phyloP scores from a whole-genome alignment of 2,888 invertebrate species.

The Proisotoma minuta region DNA sequence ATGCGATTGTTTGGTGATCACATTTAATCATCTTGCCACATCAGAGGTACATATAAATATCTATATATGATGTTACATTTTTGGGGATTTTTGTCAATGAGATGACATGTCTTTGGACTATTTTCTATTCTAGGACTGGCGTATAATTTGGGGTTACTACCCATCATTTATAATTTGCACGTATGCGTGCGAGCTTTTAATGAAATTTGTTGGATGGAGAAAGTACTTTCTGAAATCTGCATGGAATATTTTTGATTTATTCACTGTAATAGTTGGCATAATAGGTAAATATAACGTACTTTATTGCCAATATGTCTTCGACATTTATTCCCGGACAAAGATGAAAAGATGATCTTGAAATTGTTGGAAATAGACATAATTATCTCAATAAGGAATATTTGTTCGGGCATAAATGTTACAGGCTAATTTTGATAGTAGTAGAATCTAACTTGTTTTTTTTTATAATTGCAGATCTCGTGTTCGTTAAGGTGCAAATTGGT shows the following conservation, averaged over 20 bases:
- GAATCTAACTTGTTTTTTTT: neutral
- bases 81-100: too few relatives aligned
- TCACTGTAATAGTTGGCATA: neutral
- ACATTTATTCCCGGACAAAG: too few relatives aligned
- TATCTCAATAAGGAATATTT: too few relatives aligned
- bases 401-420: too few relatives aligned
- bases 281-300: constrained; percentile 1
- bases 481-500: neutral
- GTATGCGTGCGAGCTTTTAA: neutral
- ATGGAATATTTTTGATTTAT: neutral
- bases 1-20: constrained; percentile 7
- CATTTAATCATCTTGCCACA: neutral
- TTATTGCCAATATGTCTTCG: too few relatives aligned
- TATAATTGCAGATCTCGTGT: neutral
- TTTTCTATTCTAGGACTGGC: constrained; percentile 7
- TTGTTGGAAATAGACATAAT: too few relatives aligned
- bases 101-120: too few relatives aligned
- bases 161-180: neutral
- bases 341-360: too few relatives aligned
- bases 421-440: too few relatives aligned
- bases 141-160: neutral
- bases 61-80: too few relatives aligned
- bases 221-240: neutral
- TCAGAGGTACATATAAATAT: neutral
- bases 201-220: constrained; percentile 4